A percentile compares a stretch with the other conserved stretches of the same genome.
Conservation (phyloP, 2,888 invertebrate genomes). For the Poecilus cupreus region DNA sequence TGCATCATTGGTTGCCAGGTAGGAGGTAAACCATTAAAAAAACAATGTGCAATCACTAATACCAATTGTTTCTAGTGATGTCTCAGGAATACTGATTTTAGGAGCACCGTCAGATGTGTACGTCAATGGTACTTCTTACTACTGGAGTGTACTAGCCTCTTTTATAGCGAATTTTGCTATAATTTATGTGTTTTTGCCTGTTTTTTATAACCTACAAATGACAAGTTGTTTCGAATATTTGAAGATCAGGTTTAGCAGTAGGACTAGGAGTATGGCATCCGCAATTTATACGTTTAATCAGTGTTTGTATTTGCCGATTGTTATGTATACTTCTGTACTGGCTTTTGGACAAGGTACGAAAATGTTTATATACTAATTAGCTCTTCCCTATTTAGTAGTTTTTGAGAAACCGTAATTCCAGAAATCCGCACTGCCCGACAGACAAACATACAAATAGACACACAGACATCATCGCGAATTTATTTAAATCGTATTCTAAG, state of each 20-base stretch:
- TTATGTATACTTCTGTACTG: constrained; percentile 82
- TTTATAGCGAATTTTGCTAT: constrained; percentile 69
- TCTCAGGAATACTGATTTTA: constrained; percentile 84
- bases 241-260: constrained; percentile 78
- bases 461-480: too few relatives aligned
- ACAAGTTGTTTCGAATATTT: constrained; percentile 83
- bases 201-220: constrained; percentile 82
- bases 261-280: constrained; percentile 77
- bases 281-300: constrained; percentile 77
- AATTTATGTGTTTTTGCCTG: constrained; percentile 75
- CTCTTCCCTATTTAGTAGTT: too few relatives aligned
- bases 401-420: too few relatives aligned
- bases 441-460: too few relatives aligned
- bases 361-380: too few relatives aligned
- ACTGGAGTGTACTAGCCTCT: constrained; percentile 71
- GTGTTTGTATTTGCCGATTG: constrained; percentile 78
- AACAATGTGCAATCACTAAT: background rate
- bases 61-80: constrained; percentile 74
- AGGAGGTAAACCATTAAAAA: constrained; percentile 65
- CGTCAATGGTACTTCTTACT: constrained; percentile 77
- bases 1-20: constrained; percentile 85
- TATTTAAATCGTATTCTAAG: too few relatives aligned
- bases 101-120: constrained; percentile 74
- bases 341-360: constrained; percentile 80
- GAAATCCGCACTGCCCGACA: too few relatives aligned